These are phyloP conservation scores for Yasuhikotakia modesta DNA, from an alignment of 2,797 vertebrate species.

Conservation along the genomic window DNA sequence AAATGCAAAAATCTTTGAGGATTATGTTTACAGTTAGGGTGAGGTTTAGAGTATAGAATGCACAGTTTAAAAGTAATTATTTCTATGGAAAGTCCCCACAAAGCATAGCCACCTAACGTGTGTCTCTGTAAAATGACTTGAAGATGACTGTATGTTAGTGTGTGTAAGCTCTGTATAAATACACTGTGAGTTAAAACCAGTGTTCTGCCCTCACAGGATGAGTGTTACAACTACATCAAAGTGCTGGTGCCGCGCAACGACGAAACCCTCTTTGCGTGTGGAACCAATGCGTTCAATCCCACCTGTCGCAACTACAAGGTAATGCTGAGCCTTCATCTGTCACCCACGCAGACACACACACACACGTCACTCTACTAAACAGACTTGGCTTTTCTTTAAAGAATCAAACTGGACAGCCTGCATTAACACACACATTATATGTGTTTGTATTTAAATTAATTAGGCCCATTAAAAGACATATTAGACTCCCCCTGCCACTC, in stretches of 20 bases:
- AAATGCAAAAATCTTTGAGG: too few relatives aligned
- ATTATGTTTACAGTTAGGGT: too few relatives aligned
- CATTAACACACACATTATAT: background rate
- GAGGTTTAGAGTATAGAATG: too few relatives aligned
- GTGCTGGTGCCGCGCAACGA: conserved; percentile 88
- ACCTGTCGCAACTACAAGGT: conserved; percentile 94
- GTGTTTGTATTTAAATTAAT: conserved; percentile 11
- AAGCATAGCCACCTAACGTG: too few relatives aligned
- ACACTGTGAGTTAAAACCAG: conserved; percentile 36
- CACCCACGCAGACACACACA: conserved; percentile 9
- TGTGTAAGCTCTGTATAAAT: conserved; percentile 9
- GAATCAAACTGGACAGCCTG: background rate
- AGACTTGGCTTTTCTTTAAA: conserved; percentile 5
- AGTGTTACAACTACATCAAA: conserved; percentile 96
- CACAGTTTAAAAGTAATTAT: too few relatives aligned
- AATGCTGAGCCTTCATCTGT: conserved; percentile 21
- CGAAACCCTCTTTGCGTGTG: conserved; percentile 87
- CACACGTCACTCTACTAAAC: background rate
- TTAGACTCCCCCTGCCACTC: background rate
- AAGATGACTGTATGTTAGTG: conserved; percentile 22
- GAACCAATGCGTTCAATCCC: conserved; percentile 94
- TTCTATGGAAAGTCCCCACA: too few relatives aligned
- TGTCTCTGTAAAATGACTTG: background rate
- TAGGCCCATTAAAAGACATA: conserved; percentile 7
- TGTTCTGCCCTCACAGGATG: conserved; percentile 78